A percentile compares a stretch with the other conserved stretches of the same genome.
phyloP scores from a whole-genome alignment of 2,888 invertebrate species.

The Orthosia gracilis region DNA sequence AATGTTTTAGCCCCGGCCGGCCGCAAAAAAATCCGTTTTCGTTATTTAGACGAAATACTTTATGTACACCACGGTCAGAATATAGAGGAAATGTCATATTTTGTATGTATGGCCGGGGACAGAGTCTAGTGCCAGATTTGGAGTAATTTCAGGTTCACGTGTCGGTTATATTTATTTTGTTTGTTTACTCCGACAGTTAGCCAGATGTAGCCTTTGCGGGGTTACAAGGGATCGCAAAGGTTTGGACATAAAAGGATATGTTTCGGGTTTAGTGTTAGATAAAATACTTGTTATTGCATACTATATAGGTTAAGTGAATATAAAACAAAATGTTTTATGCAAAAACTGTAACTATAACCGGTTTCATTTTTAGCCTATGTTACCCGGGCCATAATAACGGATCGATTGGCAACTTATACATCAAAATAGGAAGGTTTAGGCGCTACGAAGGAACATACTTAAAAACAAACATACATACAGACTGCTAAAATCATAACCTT shows the following conservation, averaged over 20 bases:
- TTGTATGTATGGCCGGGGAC: conserved; percentile 55
- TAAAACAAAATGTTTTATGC: not conserved
- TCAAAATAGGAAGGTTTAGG: too few relatives aligned
- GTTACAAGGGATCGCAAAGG: conserved; percentile 23
- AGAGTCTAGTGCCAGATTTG: conserved; percentile 50
- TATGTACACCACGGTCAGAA: conserved; percentile 58
- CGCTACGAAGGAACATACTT: too few relatives aligned
- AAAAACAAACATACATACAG: too few relatives aligned
- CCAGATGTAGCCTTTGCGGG: conserved; percentile 33
- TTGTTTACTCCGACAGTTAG: conserved; percentile 55
- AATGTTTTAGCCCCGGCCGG: conserved; percentile 51
- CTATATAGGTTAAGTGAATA: not conserved
- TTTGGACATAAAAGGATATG: conserved; percentile 29
- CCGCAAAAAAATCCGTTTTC: conserved; percentile 58
- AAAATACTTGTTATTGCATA: conserved; percentile 6
- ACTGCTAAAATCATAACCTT: too few relatives aligned
- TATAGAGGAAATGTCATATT: conserved; percentile 62
- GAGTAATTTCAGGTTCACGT: conserved; percentile 53
- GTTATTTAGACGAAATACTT: conserved; percentile 59
- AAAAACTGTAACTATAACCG: not conserved
- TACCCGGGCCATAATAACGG: too few relatives aligned
- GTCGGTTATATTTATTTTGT: conserved; percentile 55
- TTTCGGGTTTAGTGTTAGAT: not conserved
- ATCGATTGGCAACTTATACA: too few relatives aligned
- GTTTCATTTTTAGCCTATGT: too few relatives aligned